Conservation (phyloP, 2,113 vertebrate genomes). For the Campylorhamphus procurvoides region DNA sequence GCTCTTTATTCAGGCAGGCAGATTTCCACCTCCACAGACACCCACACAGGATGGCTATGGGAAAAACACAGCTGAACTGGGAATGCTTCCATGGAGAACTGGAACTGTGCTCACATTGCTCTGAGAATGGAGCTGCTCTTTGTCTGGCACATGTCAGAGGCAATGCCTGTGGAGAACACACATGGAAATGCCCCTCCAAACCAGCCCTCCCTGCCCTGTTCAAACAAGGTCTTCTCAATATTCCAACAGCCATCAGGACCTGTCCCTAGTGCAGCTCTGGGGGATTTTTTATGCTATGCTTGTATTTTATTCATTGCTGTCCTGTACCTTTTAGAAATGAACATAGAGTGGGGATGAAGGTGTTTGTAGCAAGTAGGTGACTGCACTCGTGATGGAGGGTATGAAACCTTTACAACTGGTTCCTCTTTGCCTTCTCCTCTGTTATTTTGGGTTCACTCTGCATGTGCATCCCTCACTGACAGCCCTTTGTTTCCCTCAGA, state of each 20-base stretch:
- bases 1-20: slow-evolving; percentile 21
- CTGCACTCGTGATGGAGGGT: not conserved
- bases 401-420: not conserved
- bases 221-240: not conserved
- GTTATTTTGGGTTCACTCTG: not conserved
- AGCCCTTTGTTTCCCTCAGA: not conserved
- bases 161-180: not conserved
- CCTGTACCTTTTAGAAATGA: not conserved
- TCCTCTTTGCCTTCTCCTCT: not conserved
- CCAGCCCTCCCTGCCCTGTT: not conserved
- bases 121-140: not conserved
- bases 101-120: not conserved
- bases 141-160: not conserved
- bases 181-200: not conserved
- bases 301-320: not conserved
- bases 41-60: not conserved
- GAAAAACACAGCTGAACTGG: slow-evolving; percentile 20
- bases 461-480: not conserved
- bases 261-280: not conserved
- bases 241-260: not conserved
- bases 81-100: not conserved
- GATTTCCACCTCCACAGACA: slow-evolving; percentile 41
- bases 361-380: not conserved
- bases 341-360: not conserved
- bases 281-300: not conserved